Conservation (phyloP, 2,113 vertebrate genomes). For the Thunnus thynnus region DNA sequence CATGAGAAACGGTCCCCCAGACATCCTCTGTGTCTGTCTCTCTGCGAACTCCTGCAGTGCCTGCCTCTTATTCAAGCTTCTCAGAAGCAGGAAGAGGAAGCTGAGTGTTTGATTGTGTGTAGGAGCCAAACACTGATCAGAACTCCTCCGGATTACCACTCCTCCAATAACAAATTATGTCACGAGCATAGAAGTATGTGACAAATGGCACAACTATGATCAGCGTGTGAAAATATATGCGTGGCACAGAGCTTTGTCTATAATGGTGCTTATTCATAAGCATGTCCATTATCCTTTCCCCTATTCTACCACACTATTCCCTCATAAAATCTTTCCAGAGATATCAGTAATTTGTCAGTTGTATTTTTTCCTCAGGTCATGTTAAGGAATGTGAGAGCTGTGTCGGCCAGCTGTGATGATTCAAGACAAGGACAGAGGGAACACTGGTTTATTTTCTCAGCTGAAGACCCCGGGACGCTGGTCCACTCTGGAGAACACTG, state of each 20-base stretch:
- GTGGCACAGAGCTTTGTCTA: not conserved
- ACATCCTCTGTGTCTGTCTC: constrained; percentile 63
- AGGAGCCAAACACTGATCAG: constrained; percentile 57
- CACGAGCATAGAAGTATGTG: constrained; percentile 1
- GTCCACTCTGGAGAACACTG: constrained; percentile 40
- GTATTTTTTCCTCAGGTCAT: not conserved
- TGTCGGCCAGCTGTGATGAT: constrained; percentile 36
- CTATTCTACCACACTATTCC: not conserved
- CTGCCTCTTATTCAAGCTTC: constrained; percentile 43
- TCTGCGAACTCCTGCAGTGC: constrained; percentile 2
- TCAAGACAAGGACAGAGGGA: constrained; percentile 26
- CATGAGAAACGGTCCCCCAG: constrained; percentile 48
- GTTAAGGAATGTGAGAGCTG: constrained; percentile 29
- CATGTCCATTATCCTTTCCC: not conserved
- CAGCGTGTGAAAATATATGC: not conserved
- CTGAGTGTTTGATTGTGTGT: constrained; percentile 59
- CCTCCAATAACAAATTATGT: constrained; percentile 41
- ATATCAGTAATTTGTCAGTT: not conserved
- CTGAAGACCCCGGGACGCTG: constrained; percentile 63
- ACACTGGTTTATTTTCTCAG: constrained; percentile 76
- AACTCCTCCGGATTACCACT: constrained; percentile 30
- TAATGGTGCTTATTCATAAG: not conserved
- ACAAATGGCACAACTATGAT: constrained; percentile 11
- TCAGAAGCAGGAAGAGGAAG: constrained; percentile 77
- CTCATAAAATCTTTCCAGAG: not conserved